These are phyloP conservation scores for Orthosia gracilis DNA, from an alignment of 2,888 invertebrate species.

Conservation along the genomic window DNA sequence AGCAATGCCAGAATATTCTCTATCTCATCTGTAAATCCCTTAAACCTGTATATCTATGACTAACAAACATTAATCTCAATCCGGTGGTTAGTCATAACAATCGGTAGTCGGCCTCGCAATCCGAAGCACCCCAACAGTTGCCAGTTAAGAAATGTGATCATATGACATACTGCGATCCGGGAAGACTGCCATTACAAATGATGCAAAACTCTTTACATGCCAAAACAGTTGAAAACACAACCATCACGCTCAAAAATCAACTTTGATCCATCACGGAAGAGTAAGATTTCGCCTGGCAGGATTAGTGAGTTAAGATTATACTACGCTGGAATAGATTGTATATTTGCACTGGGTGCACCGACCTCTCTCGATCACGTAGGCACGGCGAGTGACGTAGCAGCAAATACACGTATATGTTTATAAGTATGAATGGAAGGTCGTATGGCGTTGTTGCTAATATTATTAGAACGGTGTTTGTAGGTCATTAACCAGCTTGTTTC, in stretches of 20 bases:
- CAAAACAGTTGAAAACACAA: slow-evolving; percentile 49
- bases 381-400: slow-evolving; percentile 52
- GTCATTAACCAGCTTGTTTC: slow-evolving; percentile 38
- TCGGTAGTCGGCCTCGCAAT: slow-evolving; percentile 38
- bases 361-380: slow-evolving; percentile 74
- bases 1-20: neutral
- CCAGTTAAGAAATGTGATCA: slow-evolving; percentile 65
- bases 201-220: slow-evolving; percentile 67
- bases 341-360: slow-evolving; percentile 84
- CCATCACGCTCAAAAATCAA: slow-evolving; percentile 29
- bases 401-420: slow-evolving; percentile 47
- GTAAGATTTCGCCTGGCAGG: slow-evolving; percentile 35
- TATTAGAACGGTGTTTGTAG: slow-evolving; percentile 58
- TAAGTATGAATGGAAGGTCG: slow-evolving; percentile 52
- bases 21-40: slow-evolving; percentile 1
- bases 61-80: slow-evolving; percentile 36
- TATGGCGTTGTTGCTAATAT: slow-evolving; percentile 33
- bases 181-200: slow-evolving; percentile 82
- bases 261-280: neutral
- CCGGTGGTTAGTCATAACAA: slow-evolving; percentile 41
- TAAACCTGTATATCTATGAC: slow-evolving; percentile 18
- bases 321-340: slow-evolving; percentile 61
- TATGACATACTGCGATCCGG: slow-evolving; percentile 79
- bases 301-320: slow-evolving; percentile 31
- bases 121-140: slow-evolving; percentile 41